These are phyloP conservation scores for Hemibagrus wyckioides DNA, from an alignment of 2,113 vertebrate genomes.

Conservation along the genomic window DNA sequence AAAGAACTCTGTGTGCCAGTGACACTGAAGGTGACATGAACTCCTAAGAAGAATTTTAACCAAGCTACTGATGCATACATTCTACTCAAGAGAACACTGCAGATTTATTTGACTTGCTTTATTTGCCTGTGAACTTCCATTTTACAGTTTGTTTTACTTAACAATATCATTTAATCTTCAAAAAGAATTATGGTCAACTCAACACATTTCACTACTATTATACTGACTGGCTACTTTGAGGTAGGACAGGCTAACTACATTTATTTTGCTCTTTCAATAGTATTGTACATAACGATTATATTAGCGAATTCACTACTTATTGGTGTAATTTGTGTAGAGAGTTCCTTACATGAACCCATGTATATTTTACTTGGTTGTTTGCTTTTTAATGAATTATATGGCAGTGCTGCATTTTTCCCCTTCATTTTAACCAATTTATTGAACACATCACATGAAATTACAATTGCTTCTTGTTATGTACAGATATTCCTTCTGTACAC, in stretches of 20 bases:
- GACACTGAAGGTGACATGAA: neutral
- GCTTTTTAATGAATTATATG: constrained; percentile 63
- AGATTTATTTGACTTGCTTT: neutral
- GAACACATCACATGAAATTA: constrained; percentile 50
- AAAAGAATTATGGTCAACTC: constrained; percentile 48
- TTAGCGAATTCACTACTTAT: constrained; percentile 55
- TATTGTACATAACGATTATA: constrained; percentile 50
- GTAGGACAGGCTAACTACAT: constrained; percentile 53
- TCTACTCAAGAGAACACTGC: neutral
- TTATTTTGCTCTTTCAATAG: constrained; percentile 48
- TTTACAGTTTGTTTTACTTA: neutral
- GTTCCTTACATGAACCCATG: constrained; percentile 68
- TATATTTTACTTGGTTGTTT: constrained; percentile 66
- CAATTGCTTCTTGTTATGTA: constrained; percentile 57
- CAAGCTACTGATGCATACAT: neutral
- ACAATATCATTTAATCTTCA: neutral
- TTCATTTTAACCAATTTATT: constrained; percentile 54
- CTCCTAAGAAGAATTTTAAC: neutral
- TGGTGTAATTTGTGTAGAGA: constrained; percentile 57
- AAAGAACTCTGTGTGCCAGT: neutral
- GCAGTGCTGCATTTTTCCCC: constrained; percentile 54
- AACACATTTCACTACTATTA: constrained; percentile 50
- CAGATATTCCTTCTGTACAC: constrained; percentile 65
- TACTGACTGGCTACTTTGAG: constrained; percentile 55
- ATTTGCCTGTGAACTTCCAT: neutral